phyloP scores from a whole-genome alignment of 1,140 invertebrate species.

The Physella acuta region DNA sequence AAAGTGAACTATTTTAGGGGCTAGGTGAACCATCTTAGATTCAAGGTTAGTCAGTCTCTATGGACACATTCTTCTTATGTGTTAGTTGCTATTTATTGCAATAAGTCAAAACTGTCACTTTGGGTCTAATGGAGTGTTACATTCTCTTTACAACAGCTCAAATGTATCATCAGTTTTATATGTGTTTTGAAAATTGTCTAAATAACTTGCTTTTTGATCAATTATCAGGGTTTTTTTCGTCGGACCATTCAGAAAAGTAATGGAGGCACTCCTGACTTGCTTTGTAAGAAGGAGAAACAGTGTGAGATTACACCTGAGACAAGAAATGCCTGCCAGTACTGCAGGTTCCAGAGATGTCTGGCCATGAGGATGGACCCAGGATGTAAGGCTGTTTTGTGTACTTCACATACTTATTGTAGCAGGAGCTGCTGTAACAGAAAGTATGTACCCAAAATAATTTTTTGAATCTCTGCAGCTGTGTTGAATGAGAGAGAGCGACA shows the following conservation, averaged over 20 bases:
- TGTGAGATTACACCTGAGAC: constrained; percentile 10
- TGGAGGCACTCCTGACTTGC: background rate
- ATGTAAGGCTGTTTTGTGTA: background rate
- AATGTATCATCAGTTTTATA: too few species aligned
- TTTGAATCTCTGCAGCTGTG: background rate
- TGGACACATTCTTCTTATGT: too few species aligned
- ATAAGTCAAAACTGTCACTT: too few species aligned
- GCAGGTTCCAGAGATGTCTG: constrained; percentile 7
- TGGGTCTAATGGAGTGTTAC: too few species aligned
- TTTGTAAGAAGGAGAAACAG: constrained; percentile 1
- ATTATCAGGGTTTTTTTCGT: constrained; percentile 13
- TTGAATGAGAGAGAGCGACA: background rate
- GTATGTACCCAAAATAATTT: background rate
- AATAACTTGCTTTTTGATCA: too few species aligned
- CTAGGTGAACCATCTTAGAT: too few species aligned
- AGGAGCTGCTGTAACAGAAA: too few species aligned
- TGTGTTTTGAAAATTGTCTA: too few species aligned
- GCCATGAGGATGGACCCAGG: constrained; percentile 6
- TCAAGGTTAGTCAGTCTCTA: too few species aligned
- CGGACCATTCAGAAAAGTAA: constrained; percentile 13
- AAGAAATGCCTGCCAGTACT: constrained; percentile 12
- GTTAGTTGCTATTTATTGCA: too few species aligned
- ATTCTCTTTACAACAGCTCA: too few species aligned
- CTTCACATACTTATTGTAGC: background rate
- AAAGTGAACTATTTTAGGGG: too few species aligned